Conservation (phyloP, 2,888 invertebrate genomes). For the Epistrophella euchroma region DNA sequence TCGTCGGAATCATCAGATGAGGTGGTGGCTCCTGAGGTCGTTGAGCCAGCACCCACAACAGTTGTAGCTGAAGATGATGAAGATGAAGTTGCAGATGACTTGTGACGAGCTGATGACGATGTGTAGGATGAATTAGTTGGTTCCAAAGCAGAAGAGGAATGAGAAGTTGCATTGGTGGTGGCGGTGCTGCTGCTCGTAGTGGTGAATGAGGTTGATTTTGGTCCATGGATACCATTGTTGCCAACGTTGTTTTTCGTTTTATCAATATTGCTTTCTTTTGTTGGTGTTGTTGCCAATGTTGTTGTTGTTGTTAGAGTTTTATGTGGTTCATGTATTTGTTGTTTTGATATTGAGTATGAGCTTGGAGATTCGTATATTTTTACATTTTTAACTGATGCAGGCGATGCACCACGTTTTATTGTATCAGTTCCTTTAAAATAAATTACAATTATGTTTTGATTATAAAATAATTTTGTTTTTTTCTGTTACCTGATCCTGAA, state of each 20-base stretch:
- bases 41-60: conserved; percentile 81
- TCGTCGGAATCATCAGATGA: conserved; percentile 83
- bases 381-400: conserved; percentile 82
- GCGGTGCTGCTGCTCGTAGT: conserved; percentile 67
- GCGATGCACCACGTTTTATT: conserved; percentile 84
- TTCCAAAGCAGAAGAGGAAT: conserved; percentile 60
- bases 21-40: conserved; percentile 82
- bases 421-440: conserved; percentile 82
- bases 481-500: conserved; percentile 85
- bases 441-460: not conserved
- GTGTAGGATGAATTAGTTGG: conserved; percentile 76
- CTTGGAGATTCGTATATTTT: conserved; percentile 82
- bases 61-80: conserved; percentile 82
- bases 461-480: not conserved
- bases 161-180: conserved; percentile 56
- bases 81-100: conserved; percentile 82
- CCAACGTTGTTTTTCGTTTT: conserved; percentile 80
- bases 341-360: conserved; percentile 81
- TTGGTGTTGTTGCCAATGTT: conserved; percentile 50
- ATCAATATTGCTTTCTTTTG: conserved; percentile 79
- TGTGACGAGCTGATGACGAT: conserved; percentile 80
- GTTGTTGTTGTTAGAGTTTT: conserved; percentile 66
- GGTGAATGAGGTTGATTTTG: conserved; percentile 78
- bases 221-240: conserved; percentile 78
- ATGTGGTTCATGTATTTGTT: conserved; percentile 79